A percentile compares a stretch with the other conserved stretches of the same genome.
Conservation (phyloP, 2,888 invertebrate species). For the Imbricaverruca yamaguchii region DNA sequence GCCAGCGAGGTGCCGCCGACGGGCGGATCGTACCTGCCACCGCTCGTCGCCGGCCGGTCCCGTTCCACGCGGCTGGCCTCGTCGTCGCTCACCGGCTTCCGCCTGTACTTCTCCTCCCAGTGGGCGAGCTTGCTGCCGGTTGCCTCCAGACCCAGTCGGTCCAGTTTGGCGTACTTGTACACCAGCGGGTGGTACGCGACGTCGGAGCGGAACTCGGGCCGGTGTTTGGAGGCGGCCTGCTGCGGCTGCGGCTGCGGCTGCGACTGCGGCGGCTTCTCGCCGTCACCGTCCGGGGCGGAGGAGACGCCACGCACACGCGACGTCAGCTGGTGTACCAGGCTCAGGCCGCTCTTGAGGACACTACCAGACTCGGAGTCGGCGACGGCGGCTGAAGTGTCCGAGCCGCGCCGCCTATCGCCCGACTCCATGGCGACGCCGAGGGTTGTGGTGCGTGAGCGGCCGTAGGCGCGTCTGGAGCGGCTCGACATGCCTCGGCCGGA, state of each 20-base stretch:
- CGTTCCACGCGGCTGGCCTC: not conserved
- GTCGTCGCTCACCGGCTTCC: not conserved
- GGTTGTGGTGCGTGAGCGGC: slow-evolving; percentile 3
- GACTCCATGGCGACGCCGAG: slow-evolving; percentile 7
- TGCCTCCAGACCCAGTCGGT: not conserved
- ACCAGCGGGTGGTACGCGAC: slow-evolving; percentile 20
- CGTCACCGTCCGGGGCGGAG: not conserved
- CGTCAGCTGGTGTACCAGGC: slow-evolving; percentile 18
- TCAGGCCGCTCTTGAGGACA: slow-evolving; percentile 1
- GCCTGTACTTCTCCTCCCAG: slow-evolving; percentile 22
- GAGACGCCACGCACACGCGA: slow-evolving; percentile 1
- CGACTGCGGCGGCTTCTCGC: not conserved
- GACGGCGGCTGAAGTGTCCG: not conserved
- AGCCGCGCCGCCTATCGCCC: not conserved
- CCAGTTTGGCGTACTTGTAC: slow-evolving; percentile 21
- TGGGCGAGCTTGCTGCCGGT: slow-evolving; percentile 12
- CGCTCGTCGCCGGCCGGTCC: not conserved
- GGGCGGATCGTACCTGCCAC: not conserved
- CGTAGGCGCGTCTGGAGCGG: slow-evolving; percentile 1
- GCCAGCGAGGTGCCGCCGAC: not conserved
- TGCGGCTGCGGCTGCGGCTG: not conserved
- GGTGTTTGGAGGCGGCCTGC: not conserved
- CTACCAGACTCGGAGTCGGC: not conserved
- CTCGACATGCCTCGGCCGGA: not conserved
- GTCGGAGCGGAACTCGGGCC: slow-evolving; percentile 5